Evolutionary conservation across 2,113 vertebrate species (phyloP), one percentile per base, ranked within the genome.

Genomic region (Corythornis cristatus): DNA sequence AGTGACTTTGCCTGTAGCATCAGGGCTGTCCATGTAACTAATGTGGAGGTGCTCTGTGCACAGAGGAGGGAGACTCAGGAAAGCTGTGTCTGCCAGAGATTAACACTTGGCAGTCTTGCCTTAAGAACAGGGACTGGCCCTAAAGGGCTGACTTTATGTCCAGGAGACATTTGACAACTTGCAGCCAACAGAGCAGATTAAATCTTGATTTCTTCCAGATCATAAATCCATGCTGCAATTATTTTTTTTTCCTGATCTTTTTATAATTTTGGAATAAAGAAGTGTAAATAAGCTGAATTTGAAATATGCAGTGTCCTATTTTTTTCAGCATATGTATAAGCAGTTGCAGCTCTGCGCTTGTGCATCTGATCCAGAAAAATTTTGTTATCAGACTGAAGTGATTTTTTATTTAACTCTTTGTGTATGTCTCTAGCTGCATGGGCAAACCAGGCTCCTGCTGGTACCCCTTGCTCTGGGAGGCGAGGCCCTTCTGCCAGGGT

Each of bases 371-470:
- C 91, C 67, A 79, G 89, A 61, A 72, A 40, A 43, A 51, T 7
- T 8, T 43, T 14, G 5, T 94, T 94, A 60, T 72, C 71, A 42
- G 62, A 20, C 37, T 10, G 78, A 40, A 68, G 9, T 40, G 76
- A 75, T 86, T 72, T 86, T 50, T 56, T 45, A 11, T 11, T 95
- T 93, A 96, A 94, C 93, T 81, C 96, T 84, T 95, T 84, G 3
- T 22, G 66, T 17, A 0, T 74, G 71, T 21, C 33, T 76, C 8
- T 25, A 19, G 37, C 15, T 60, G 42, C 54, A 11, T 2, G 78
- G 35, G 67, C 43, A n/a, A 11, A 2, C 8, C 31, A 2, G 37
- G 33, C 43, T 73, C 0, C 1, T 0, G 2, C 51, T 20, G 60
- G 31, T 19, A 4, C 40, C 8, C 0, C 25, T 15, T 2, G 46